phyloP scores from a whole-genome alignment of 2,797 vertebrate species.

The Chaenodraco wilsoni region DNA sequence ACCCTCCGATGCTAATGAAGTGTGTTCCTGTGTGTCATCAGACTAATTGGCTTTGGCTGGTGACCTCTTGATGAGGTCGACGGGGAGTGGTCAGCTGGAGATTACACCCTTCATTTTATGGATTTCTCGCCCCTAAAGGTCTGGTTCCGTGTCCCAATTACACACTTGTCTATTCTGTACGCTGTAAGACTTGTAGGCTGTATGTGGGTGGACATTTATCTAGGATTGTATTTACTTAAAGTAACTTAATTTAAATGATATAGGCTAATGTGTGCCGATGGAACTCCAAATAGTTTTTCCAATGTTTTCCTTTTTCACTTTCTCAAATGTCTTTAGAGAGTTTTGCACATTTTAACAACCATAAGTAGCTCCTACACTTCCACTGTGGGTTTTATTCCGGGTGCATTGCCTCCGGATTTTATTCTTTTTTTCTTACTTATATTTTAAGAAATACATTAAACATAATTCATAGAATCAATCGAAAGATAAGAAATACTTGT shows the following conservation, averaged over 20 bases:
- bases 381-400: not conserved
- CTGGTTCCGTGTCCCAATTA: not conserved
- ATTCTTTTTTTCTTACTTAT: no score
- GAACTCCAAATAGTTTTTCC: not conserved
- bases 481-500: no score
- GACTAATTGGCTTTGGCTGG: constrained; percentile 73
- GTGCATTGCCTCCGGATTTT: not conserved
- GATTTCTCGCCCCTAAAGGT: constrained; percentile 24
- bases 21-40: constrained; percentile 60
- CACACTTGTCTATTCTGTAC: not conserved
- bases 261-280: not conserved
- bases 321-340: not conserved
- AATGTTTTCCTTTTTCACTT: not conserved
- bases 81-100: constrained; percentile 53
- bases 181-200: not conserved
- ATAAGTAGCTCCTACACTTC: constrained; percentile 4
- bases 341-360: not conserved
- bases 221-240: not conserved
- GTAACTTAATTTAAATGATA: not conserved
- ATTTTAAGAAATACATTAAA: no score
- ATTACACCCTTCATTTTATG: constrained; percentile 55
- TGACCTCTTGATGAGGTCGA: constrained; percentile 60
- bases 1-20: constrained; percentile 43
- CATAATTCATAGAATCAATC: no score
- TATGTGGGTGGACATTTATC: no score